These are phyloP conservation scores for Ophion ventricosus DNA, from an alignment of 2,888 invertebrate species.

Conservation along the genomic window DNA sequence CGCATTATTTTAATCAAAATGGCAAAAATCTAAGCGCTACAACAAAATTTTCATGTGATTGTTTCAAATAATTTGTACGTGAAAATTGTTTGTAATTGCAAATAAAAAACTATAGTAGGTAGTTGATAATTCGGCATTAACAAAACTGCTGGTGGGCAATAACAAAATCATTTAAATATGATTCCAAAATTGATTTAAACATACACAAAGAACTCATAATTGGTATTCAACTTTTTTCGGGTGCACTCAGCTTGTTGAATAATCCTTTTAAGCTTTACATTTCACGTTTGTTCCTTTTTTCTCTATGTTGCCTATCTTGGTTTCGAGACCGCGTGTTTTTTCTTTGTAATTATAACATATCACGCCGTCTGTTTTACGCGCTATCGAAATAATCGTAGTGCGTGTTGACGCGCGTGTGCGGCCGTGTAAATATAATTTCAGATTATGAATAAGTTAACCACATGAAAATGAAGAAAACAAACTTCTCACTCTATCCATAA, in stretches of 20 bases:
- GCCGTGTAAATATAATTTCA: constrained; percentile 76
- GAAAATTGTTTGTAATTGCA: not conserved
- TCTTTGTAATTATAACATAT: constrained; percentile 13
- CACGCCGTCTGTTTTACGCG: constrained; percentile 57
- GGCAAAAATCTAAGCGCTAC: not conserved
- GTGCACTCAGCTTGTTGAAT: constrained; percentile 33
- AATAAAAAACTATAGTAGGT: not conserved
- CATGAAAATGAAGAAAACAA: constrained; percentile 5
- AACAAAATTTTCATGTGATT: not conserved
- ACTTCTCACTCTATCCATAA: constrained; percentile 42
- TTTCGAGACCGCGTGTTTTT: constrained; percentile 56
- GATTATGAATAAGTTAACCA: constrained; percentile 36
- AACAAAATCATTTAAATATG: not conserved
- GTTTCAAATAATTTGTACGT: not conserved
- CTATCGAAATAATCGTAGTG: constrained; percentile 70
- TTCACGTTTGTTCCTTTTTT: constrained; percentile 48
- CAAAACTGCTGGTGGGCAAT: not conserved
- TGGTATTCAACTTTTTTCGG: constrained; percentile 16
- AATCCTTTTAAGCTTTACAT: constrained; percentile 42
- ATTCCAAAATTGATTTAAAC: not conserved
- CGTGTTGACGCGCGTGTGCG: constrained; percentile 81
- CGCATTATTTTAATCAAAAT: not conserved
- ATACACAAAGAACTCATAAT: not conserved
- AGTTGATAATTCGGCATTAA: not conserved
- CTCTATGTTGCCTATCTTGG: constrained; percentile 52